Base-by-base conservation (phyloP, 2,113 vertebrate genomes). In the Hyperopisus bebe region DNA sequence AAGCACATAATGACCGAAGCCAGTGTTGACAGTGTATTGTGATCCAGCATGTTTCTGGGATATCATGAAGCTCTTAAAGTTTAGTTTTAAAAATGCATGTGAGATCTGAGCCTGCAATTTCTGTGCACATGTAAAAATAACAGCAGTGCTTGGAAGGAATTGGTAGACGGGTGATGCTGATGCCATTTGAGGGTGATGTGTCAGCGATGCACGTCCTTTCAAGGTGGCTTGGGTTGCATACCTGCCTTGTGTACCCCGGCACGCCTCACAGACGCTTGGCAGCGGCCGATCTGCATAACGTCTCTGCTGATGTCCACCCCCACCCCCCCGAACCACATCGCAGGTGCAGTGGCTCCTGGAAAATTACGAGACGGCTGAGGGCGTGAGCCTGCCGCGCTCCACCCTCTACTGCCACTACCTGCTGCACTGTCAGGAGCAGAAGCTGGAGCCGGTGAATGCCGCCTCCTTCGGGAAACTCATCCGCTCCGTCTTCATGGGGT, bases 351-450 rank as follows among this genome's bases (percentile, higher is more conserved):
- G 97, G 98, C 97, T 98, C 91, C 94, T 98, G 94, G 98, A 98
- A 93, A 98, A 98, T 95, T 98, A 98, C 74, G 98, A 98, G 94
- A 98, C 98, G 0, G 98, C 97, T 0, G 98, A 98, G 94, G 98
- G 98, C 15, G 98, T 98, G 91, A 98, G 97, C 93, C 96, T 98
- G 90, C 98, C 98, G 0, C 97, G 98, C 55, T 98, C 97, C 92
- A 98, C 98, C n/a, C 97, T 98, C 77, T 98, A 98, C 94, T 98
- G 97, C 95, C 98, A 98, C 93, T 98, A 98, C 93, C 95, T 98
- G 93, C 96, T 98, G 93, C 98, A 98, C 94, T 98, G 98, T 93
- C 98, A 98, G 95, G 97, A 98, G 92, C 97, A 98, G 94, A 98
- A 98, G 92, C 95, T 98, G 90, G 98, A 98, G 92, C 97, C 98